phyloP scores from a whole-genome alignment of 2,113 vertebrate genomes.

The Phalacrocorax pelagicus region DNA sequence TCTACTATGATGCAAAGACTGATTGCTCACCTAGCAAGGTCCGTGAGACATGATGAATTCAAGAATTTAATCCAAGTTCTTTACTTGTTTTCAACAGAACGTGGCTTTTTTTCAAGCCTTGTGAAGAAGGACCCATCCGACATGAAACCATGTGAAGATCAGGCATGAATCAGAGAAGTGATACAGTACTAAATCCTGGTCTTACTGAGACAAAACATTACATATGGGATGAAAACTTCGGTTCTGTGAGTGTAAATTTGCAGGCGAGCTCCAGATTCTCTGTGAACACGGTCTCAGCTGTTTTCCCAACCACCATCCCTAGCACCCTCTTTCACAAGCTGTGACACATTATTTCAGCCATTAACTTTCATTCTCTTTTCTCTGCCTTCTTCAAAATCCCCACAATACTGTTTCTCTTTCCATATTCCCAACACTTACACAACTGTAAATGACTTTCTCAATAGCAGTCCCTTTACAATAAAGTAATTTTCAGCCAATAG shows the following conservation, averaged over 20 bases:
- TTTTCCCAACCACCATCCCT: background rate
- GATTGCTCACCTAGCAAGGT: background rate
- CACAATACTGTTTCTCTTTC: background rate
- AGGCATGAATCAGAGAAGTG: background rate
- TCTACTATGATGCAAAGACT: background rate
- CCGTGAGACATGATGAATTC: background rate
- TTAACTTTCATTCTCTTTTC: background rate
- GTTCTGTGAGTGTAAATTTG: background rate
- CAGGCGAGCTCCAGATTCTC: background rate
- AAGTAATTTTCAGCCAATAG: slow-evolving; percentile 13
- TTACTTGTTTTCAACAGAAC: slow-evolving; percentile 64
- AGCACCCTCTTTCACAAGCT: background rate
- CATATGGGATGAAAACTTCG: background rate
- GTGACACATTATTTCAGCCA: background rate
- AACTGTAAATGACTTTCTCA: background rate
- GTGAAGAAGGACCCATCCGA: slow-evolving; percentile 73
- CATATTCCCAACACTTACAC: background rate
- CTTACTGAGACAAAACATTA: background rate
- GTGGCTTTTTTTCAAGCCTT: slow-evolving; percentile 27
- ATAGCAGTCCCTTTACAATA: background rate
- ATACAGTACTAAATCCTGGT: background rate
- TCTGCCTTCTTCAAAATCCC: background rate
- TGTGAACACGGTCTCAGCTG: background rate
- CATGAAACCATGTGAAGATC: slow-evolving; percentile 54
- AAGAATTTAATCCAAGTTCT: background rate